Percentiles rank a stretch among this genome's conserved stretches.
These are phyloP conservation scores for Numida meleagris DNA, from an alignment of 2,113 vertebrate genomes.

Conservation along the genomic window DNA sequence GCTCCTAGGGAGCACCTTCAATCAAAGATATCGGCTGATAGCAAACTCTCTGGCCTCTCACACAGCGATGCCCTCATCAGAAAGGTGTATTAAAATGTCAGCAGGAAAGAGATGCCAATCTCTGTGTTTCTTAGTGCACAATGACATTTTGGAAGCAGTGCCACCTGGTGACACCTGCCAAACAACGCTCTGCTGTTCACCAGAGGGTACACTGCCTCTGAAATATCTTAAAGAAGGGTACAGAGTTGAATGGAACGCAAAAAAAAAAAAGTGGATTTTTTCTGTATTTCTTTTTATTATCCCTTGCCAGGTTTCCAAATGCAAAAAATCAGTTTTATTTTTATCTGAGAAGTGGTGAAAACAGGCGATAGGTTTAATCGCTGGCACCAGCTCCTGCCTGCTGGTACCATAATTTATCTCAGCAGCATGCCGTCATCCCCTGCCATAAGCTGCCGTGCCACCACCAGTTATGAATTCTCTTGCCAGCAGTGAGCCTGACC, in stretches of 20 bases:
- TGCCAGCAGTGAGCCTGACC: not conserved
- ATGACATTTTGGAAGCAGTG: conserved; percentile 68
- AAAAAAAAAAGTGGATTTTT: not conserved
- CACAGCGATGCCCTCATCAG: conserved; percentile 47
- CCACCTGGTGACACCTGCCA: conserved; percentile 70
- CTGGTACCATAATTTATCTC: conserved; percentile 25
- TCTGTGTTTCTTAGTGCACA: conserved; percentile 7
- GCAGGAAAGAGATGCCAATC: conserved; percentile 63
- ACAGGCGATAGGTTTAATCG: not conserved
- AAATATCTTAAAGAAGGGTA: conserved; percentile 7
- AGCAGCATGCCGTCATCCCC: not conserved
- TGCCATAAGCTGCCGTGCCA: not conserved
- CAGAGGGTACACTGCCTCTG: not conserved
- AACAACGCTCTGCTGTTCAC: conserved; percentile 39
- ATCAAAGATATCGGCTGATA: conserved; percentile 27
- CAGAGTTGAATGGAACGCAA: not conserved
- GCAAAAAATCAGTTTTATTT: not conserved
- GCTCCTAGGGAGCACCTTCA: conserved; percentile 51
- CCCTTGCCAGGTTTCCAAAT: not conserved
- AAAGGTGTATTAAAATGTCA: conserved; percentile 69
- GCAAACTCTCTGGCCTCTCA: conserved; percentile 40
- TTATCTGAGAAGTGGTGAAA: not conserved
- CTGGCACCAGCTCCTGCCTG: conserved; percentile 15
- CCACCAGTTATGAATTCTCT: not conserved
- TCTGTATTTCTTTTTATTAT: not conserved